These are phyloP conservation scores for Chlorospingus flavigularis DNA, from an alignment of 2,797 vertebrate species.

Conservation along the genomic window DNA sequence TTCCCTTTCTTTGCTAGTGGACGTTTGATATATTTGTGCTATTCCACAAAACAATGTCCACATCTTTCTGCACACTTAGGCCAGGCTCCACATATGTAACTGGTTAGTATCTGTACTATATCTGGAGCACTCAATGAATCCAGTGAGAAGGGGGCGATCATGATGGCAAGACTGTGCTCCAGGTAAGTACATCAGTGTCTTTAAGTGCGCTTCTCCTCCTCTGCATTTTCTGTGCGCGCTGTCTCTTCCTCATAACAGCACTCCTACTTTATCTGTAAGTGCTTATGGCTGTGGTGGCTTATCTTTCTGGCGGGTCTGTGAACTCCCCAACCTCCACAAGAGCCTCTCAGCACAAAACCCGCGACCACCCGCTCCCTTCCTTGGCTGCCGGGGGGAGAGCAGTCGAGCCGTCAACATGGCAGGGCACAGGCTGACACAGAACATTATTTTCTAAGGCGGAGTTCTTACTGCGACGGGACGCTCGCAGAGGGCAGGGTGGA, in stretches of 20 bases:
- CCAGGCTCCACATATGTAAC: neutral
- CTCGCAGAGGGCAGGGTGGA: neutral
- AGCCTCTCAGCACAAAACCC: neutral
- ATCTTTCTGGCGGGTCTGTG: neutral
- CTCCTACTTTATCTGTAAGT: neutral
- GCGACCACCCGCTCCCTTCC: neutral
- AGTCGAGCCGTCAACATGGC: neutral
- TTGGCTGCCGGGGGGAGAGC: neutral
- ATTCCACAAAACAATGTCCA: neutral
- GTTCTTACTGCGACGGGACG: neutral
- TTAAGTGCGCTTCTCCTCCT: neutral
- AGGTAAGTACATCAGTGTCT: neutral
- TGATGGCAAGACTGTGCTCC: accelerated
- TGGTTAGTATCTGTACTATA: neutral
- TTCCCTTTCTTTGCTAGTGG: neutral
- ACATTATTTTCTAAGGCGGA: neutral
- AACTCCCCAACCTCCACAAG: neutral
- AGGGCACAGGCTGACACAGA: too few species aligned
- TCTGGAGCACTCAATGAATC: neutral
- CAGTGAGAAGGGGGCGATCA: neutral
- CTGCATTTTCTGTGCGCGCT: neutral
- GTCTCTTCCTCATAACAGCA: accelerated
- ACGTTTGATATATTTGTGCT: neutral
- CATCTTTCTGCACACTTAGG: neutral
- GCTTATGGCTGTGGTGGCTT: neutral